Evolutionary conservation across 2,113 vertebrate genomes (phyloP).

Genomic region (Ceyx cyanopectus): DNA sequence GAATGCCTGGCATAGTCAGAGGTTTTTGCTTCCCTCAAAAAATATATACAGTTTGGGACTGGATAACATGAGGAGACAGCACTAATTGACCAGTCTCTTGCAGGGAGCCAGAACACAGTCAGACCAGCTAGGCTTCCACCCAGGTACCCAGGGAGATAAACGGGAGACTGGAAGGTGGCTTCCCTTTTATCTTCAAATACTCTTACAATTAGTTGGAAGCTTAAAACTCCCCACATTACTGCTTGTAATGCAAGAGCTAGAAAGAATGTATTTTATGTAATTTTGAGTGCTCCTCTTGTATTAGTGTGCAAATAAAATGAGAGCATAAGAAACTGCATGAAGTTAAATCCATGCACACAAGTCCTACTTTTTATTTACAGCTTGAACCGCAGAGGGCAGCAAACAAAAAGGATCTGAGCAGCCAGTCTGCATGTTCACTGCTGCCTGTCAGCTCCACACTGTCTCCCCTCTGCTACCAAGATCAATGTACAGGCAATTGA

Average conservation of each 20-base stretch:
- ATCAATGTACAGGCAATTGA: background rate
- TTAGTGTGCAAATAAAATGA: background rate
- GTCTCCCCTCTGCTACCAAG: background rate
- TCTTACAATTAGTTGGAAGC: background rate
- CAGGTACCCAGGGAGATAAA: background rate
- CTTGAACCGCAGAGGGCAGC: conserved; percentile 74
- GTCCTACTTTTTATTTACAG: background rate
- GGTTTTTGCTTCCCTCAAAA: background rate
- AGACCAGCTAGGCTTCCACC: background rate
- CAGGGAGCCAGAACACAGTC: background rate
- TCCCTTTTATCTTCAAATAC: background rate
- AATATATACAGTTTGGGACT: background rate
- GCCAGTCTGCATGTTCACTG: background rate
- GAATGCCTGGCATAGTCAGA: background rate
- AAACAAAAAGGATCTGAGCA: conserved; percentile 7
- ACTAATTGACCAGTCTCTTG: background rate
- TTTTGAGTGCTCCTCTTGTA: background rate
- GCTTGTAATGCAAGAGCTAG: background rate
- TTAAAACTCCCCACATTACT: accelerated
- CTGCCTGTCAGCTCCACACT: background rate
- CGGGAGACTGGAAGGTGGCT: background rate
- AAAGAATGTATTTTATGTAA: background rate
- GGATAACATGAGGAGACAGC: background rate
- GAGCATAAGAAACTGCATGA: background rate
- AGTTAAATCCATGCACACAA: background rate